phyloP scores from a whole-genome alignment of 1,140 invertebrate genomes.

The Cylas formicarius region DNA sequence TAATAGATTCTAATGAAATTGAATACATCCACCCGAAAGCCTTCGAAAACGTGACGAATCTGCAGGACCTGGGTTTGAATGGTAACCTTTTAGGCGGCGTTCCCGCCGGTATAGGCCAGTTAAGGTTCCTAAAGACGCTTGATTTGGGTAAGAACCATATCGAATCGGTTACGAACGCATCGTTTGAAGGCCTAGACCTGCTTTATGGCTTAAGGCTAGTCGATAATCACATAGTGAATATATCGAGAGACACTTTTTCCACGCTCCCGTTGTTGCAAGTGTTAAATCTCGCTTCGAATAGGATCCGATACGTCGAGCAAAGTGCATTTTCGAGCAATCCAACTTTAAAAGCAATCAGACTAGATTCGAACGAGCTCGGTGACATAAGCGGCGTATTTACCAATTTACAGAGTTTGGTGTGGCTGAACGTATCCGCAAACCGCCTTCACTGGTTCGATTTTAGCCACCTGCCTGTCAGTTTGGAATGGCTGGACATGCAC shows the following conservation, averaged over 20 bases:
- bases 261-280: conserved; percentile 58
- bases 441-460: conserved; percentile 61
- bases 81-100: conserved; percentile 66
- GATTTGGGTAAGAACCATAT: conserved; percentile 75
- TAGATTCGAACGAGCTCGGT: conserved; percentile 60
- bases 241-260: conserved; percentile 59
- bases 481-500: conserved; percentile 65
- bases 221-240: conserved; percentile 59
- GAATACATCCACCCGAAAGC: conserved; percentile 60
- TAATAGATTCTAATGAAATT: conserved; percentile 69
- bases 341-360: conserved; percentile 55
- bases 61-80: conserved; percentile 73
- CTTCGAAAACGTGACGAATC: conserved; percentile 68
- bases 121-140: conserved; percentile 63
- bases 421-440: conserved; percentile 66
- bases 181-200: conserved; percentile 56
- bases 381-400: conserved; percentile 61
- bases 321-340: conserved; percentile 58
- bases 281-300: conserved; percentile 62
- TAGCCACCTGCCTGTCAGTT: conserved; percentile 54
- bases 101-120: conserved; percentile 59
- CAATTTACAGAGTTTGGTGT: conserved; percentile 56
- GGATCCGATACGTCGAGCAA: conserved; percentile 55
- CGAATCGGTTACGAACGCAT: conserved; percentile 49
- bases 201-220: conserved; percentile 58